Evolutionary conservation across 2,888 invertebrate genomes (phyloP).

Genomic region (Scelioninae gen. 1): DNA sequence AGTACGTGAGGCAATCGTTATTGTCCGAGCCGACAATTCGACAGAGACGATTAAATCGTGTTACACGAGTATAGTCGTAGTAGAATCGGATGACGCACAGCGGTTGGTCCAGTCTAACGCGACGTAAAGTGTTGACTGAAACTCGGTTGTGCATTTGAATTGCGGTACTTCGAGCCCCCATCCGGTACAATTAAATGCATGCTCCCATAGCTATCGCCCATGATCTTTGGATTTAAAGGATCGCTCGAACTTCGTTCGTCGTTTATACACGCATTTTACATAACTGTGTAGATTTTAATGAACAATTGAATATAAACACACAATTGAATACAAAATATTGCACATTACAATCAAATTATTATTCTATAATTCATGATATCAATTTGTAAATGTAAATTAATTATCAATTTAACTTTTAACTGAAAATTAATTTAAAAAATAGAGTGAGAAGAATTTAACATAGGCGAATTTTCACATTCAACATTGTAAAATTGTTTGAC

Average conservation of each 20-base stretch:
- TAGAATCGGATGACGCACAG: constrained; percentile 71
- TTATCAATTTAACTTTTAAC: no score
- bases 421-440: no score
- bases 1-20: constrained; percentile 64
- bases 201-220: constrained; percentile 67
- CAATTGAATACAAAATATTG: constrained; percentile 60
- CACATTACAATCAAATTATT: constrained; percentile 43
- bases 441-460: no score
- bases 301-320: constrained; percentile 56
- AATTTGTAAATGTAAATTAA: constrained; percentile 51
- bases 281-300: constrained; percentile 62
- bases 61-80: constrained; percentile 62
- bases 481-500: no score
- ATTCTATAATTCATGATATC: constrained; percentile 36
- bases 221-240: constrained; percentile 71
- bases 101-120: constrained; percentile 70
- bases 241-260: constrained; percentile 71
- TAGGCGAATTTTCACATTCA: no score
- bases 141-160: constrained; percentile 79
- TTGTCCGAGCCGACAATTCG: constrained; percentile 66
- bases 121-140: constrained; percentile 71
- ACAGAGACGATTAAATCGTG: constrained; percentile 66
- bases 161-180: constrained; percentile 73
- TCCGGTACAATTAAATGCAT: constrained; percentile 73
- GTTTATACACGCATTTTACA: constrained; percentile 65